Conservation (phyloP, 2,888 invertebrate genomes). For the Amblyjoppa proteus region DNA sequence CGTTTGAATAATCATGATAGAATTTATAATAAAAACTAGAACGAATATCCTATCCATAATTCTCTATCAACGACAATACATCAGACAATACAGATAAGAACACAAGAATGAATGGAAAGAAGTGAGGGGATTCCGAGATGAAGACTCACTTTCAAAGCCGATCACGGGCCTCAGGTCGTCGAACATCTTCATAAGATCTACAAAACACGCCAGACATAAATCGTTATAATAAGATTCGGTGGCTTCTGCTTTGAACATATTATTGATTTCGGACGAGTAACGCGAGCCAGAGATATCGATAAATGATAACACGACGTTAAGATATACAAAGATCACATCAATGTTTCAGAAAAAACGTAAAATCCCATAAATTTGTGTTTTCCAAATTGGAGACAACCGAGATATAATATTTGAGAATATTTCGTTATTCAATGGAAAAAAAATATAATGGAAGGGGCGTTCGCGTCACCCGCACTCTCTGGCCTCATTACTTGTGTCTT, state of each 20-base stretch:
- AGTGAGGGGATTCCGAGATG: conserved; percentile 36
- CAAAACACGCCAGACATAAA: conserved; percentile 67
- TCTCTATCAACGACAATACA: not conserved
- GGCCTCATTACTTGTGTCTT: conserved; percentile 39
- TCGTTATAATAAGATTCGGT: conserved; percentile 52
- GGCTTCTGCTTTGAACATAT: conserved; percentile 22
- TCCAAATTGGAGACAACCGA: not conserved
- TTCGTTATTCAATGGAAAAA: not conserved
- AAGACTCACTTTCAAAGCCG: conserved; percentile 77
- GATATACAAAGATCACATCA: not conserved
- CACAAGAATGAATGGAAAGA: conserved; percentile 45
- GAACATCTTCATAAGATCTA: conserved; percentile 81
- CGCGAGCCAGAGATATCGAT: conserved; percentile 28
- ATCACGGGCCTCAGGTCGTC: conserved; percentile 75
- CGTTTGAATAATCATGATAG: conserved; percentile 24
- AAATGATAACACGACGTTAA: conserved; percentile 22
- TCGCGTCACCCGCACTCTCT: conserved; percentile 38
- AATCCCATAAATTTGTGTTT: not conserved
- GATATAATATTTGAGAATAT: not conserved
- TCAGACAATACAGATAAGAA: conserved; percentile 16
- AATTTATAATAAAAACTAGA: not conserved
- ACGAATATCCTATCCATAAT: conserved; percentile 20
- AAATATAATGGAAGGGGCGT: not conserved
- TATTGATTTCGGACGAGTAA: conserved; percentile 13
- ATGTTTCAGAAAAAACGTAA: not conserved